A percentile compares a stretch with the other conserved stretches of the same genome.
These are phyloP conservation scores for Melipona quadrifasciata DNA, from an alignment of 1,140 invertebrate genomes.

Conservation along the genomic window DNA sequence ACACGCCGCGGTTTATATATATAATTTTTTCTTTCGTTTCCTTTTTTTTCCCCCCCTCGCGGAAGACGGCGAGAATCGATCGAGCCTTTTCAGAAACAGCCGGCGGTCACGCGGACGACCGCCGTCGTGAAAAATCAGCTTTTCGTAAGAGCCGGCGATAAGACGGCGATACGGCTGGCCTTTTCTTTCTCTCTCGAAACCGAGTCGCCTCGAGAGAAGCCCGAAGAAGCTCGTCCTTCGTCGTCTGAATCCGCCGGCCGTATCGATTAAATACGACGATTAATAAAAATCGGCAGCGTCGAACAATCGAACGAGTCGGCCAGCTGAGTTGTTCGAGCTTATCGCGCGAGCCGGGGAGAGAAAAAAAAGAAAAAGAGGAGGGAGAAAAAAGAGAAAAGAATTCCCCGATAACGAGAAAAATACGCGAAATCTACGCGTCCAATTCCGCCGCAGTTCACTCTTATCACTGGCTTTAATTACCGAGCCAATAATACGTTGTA, in stretches of 20 bases:
- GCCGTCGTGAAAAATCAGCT: slow-evolving; percentile 33
- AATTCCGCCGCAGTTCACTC: slow-evolving; percentile 54
- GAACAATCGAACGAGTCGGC: neutral
- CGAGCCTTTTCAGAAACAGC: neutral
- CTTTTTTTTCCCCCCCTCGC: slow-evolving; percentile 24
- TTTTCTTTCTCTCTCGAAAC: too few species aligned
- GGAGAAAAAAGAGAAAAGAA: too few species aligned
- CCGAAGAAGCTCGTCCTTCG: neutral
- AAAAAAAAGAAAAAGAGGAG: neutral
- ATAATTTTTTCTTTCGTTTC: too few species aligned
- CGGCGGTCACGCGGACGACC: slow-evolving; percentile 1
- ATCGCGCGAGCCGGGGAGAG: slow-evolving; percentile 28
- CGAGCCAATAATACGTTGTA: slow-evolving; percentile 51
- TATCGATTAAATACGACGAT: neutral
- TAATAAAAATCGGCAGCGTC: neutral
- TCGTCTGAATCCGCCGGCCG: neutral
- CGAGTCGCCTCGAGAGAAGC: neutral
- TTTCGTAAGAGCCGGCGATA: slow-evolving; percentile 36
- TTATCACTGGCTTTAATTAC: slow-evolving; percentile 64
- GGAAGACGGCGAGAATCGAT: slow-evolving; percentile 22
- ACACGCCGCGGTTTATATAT: slow-evolving; percentile 40
- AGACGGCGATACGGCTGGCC: neutral
- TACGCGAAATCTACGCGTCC: slow-evolving; percentile 42
- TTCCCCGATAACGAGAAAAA: slow-evolving; percentile 50
- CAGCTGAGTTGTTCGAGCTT: neutral